Base-by-base conservation (phyloP, 2,797 vertebrate genomes). In the Heliangelus exortis region DNA sequence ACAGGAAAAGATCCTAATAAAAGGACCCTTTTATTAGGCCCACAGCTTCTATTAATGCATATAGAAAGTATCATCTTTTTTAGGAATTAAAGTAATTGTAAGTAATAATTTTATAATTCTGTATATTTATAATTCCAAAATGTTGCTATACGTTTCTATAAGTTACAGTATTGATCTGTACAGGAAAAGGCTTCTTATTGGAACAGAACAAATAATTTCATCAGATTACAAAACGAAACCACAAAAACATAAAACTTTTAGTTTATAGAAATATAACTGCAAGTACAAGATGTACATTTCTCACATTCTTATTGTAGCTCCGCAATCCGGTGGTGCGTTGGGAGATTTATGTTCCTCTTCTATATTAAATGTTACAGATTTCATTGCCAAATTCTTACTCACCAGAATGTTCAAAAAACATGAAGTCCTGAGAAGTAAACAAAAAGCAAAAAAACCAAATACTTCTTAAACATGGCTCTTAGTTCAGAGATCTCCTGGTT, bases 341-440 rank as follows among this genome's bases (percentile, higher is more conserved):
- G 53, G 53, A 74, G n/a, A 31, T 58, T 43, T 55, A 69, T 65
- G n/a, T 21, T 80, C 28, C 29, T 82, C 36, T 87, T 82, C 26
- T 80, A 9, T 4, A 58, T 3, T n/a, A 19, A 73, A 39, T 41
- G 50, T 80, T 87, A 18, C 12, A 51, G 29, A 69, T 51, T 91
- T 83, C 84, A 91, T 19, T 83, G 74, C 92, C 96, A 95, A 65
- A 93, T 62, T 63, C 92, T 95, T 31, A 67, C 1, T 87, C 9
- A 67, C 20, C 29, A 65, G 17, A 1, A 15, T 50, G 15, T 71
- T 97, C 97, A 80, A 97, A 97, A 97, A 97, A 97, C 96, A 97
- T 97, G 80, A 95, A 97, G 83, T 97, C 97, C 97, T 97, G 93
- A 76, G 25, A 39, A 25, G 34, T 36, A 79, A 92, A 79, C 17